A percentile compares a stretch with the other conserved stretches of the same genome.
Conservation (phyloP, 2,888 invertebrate genomes). For the Acronicta aceris region DNA sequence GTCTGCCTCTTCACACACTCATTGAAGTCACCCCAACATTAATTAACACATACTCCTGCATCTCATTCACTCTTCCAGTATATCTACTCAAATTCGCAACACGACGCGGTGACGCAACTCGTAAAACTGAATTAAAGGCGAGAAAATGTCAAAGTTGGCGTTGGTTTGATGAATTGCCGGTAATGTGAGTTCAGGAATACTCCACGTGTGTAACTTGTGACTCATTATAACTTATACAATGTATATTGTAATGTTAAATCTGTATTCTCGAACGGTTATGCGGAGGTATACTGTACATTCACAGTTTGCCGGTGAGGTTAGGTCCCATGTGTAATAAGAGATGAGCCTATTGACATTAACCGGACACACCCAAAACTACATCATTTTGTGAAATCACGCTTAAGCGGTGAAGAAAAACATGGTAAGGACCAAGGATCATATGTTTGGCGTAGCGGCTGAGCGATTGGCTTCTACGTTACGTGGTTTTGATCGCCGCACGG, state of each 20-base stretch:
- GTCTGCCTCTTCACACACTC: slow-evolving; percentile 22
- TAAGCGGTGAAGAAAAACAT: too few relatives aligned
- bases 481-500: too few relatives aligned
- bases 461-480: too few relatives aligned
- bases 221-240: slow-evolving; percentile 66
- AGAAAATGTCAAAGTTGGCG: slow-evolving; percentile 70
- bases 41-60: slow-evolving; percentile 48
- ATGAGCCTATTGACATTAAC: too few relatives aligned
- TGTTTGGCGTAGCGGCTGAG: too few relatives aligned
- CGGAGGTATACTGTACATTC: too few relatives aligned
- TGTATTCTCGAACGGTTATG: not conserved
- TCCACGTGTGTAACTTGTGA: slow-evolving; percentile 57
- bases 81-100: slow-evolving; percentile 31
- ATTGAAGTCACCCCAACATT: slow-evolving; percentile 40
- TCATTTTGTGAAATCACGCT: too few relatives aligned
- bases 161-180: slow-evolving; percentile 79
- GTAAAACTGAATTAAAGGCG: slow-evolving; percentile 74
- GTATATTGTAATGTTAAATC: slow-evolving; percentile 9
- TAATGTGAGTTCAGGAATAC: slow-evolving; percentile 68
- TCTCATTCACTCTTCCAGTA: slow-evolving; percentile 31
- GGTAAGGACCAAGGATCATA: too few relatives aligned
- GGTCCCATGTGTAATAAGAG: too few relatives aligned
- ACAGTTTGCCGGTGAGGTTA: too few relatives aligned
- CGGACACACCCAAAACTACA: too few relatives aligned
- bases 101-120: slow-evolving; percentile 47